Evolutionary conservation across 1,140 invertebrate genomes (phyloP), one percentile per base, ranked within the genome.

Genomic region (Drosophila parabipectinata): DNA sequence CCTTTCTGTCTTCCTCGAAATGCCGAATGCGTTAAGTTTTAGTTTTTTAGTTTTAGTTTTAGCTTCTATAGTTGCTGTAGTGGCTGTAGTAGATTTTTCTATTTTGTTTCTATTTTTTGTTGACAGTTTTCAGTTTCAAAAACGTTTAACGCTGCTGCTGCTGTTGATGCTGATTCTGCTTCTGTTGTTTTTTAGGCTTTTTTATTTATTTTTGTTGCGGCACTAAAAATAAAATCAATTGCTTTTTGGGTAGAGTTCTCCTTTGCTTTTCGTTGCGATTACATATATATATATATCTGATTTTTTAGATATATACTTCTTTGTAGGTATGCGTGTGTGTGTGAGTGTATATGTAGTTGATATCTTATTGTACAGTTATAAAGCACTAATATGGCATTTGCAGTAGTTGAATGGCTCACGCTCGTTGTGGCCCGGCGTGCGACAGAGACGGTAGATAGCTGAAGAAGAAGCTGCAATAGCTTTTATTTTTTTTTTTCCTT

Each of bases 361-460:
- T 81, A 87, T 77, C 80, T 81, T 85, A 85, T 77, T 77, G 74
- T 77, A 77, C 82, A 87, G 83, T 82, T 87, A 88, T 85, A 85
- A 85, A 87, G 82, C 82, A 87, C 82, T 87, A 87, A 77, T 79
- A 87, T 87, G 83, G 83, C 78, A 77, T 82, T 77, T 73, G 79
- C 60, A 81, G 53, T 75, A 50, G 53, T 34, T 62, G 28, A 44
- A 18, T 44, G 72, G 72, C 69, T 79, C 62, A 34, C 52, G 52
- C 34, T 58, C 48, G 26, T 58, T 48, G 15, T 34, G 47, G 74
- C 80, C 79, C 79, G 79, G 79, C 79, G 80, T 83, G 79, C 80
- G 80, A 82, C 64, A 53, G 34, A 81, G 72, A 81, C 39, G 67
- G 67, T 60, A 67, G 63, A 64, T 67, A 60, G 57, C 57, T 60